Evolutionary conservation across 23 tunicate genomes (phyloP), one percentile per base, ranked within the genome.

Genomic region (Botrylloides violaceus): DNA sequence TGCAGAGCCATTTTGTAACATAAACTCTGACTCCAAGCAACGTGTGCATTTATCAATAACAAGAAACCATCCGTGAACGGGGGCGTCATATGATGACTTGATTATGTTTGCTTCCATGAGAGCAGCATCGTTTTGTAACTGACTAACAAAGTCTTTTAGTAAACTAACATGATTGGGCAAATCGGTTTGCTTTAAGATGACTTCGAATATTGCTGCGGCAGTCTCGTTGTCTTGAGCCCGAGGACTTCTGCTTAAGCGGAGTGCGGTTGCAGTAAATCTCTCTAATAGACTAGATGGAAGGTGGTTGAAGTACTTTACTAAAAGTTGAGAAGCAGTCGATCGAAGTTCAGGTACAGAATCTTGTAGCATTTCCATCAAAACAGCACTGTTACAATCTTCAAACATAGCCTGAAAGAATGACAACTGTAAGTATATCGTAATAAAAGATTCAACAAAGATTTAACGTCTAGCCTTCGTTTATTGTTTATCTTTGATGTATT

Each of bases 1-100:
- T n/a, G n/a, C 27, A 60, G 15, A 28, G 21, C 29, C 18, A 1
- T 15, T 60, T 15, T 60, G 65, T 23, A 60, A 24, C 31, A 43
- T 7, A 15, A 43, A 43, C 9, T 43, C 53, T 7, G 53, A 43
- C 53, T 43, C 12, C 15, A 72, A 36, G 15, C 36, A 5, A 15
- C 27, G 31, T 9, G 66, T 23, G 77, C 83, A 78, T 57, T 43
- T 26, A 32, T 70, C 32, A 49, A 87, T 30, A 26, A 78, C 95
- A 2, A 64, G 24, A 32, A 87, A n/a, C 86, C 83, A 81, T 27
- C 95, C 95, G 53, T 66, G 77, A 33, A 39, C 22, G 33, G 84
- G 83, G 61, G 19, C 7, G 32, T 60, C 0, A 26, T 57, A 32
- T 18, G 85, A 66, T 32, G 86, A 63, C 2, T 66, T 48, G 59